Evolutionary conservation across 2,797 vertebrate species (phyloP), one percentile per base, ranked within the genome.

Genomic region (Propithecus deckenii): DNA sequence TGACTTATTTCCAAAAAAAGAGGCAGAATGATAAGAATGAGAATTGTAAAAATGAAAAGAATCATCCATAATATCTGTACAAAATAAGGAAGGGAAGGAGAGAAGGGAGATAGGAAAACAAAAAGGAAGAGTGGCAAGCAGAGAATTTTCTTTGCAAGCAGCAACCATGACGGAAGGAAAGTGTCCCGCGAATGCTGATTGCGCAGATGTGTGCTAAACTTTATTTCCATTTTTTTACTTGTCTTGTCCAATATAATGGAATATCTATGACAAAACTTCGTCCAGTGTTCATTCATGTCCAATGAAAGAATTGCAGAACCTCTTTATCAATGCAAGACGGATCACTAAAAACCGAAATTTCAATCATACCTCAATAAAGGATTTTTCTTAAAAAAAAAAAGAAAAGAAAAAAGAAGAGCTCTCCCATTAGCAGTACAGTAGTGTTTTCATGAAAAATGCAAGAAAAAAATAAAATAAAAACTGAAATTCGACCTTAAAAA

Each of bases 1-100:
- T 85, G 46, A 81, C 67, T 55, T 52, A 38, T 94, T 96, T 95
- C 59, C 93, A 55, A 89, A 96, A n/a, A 35, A 72, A 91, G 72
- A 69, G 13, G 20, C 23, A 87, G 32, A 92, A 74, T 78, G 30
- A 52, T 18, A 48, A 48, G 48, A 72, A 52, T 18, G 14, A 48
- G 48, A 72, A 63, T 69, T 86, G 90, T 91, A 88, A 43, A 88
- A 81, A 78, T 69, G 41, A 80, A 85, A 91, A 94, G 55, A 65
- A 17, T 28, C 17, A 25, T 55, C 50, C 4, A 30, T 63, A 85
- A 78, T 48, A 80, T 67, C 18, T 25, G 17, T 38, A 25, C 28
- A 23, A 78, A 89, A 79, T 17, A 63, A 23, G 30, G n/a, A 89
- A 28, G 13, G 2, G 48, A 65, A 80, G 4, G 61, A 30, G 35